Evolutionary conservation across 2,888 invertebrate genomes (phyloP).

Genomic region (Tholera decimalis): DNA sequence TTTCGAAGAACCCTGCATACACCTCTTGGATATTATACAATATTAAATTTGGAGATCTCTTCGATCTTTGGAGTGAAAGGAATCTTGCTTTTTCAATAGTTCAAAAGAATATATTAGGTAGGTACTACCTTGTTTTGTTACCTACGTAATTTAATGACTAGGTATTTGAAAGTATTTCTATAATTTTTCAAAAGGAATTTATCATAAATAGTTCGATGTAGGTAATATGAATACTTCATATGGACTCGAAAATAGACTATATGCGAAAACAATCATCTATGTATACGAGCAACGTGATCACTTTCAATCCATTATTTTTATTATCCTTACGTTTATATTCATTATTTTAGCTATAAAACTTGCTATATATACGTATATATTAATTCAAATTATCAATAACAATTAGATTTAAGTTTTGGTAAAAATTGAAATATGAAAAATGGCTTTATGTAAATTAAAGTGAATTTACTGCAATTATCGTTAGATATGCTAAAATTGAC

Average conservation of each 20-base stretch:
- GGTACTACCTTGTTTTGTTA: neutral
- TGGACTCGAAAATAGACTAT: neutral
- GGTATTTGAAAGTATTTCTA: neutral
- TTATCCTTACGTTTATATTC: neutral
- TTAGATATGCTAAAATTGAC: too few species aligned
- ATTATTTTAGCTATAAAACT: neutral
- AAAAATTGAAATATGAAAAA: neutral
- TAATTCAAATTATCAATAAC: neutral
- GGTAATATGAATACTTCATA: neutral
- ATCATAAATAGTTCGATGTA: too few species aligned
- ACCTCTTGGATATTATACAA: neutral
- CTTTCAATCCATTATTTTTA: neutral
- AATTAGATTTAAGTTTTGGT: neutral
- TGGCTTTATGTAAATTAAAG: neutral
- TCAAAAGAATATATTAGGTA: neutral
- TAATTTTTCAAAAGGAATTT: neutral
- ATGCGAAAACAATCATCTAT: neutral
- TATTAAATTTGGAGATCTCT: neutral
- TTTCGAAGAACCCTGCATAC: slow-evolving; percentile 1
- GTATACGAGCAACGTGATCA: neutral
- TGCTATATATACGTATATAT: neutral
- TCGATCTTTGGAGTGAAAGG: too few species aligned
- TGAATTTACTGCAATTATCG: neutral
- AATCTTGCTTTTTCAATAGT: neutral
- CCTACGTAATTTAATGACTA: too few species aligned